Evolutionary conservation across 1,140 invertebrate species (phyloP).

Genomic region (Heliconius nattereri): DNA sequence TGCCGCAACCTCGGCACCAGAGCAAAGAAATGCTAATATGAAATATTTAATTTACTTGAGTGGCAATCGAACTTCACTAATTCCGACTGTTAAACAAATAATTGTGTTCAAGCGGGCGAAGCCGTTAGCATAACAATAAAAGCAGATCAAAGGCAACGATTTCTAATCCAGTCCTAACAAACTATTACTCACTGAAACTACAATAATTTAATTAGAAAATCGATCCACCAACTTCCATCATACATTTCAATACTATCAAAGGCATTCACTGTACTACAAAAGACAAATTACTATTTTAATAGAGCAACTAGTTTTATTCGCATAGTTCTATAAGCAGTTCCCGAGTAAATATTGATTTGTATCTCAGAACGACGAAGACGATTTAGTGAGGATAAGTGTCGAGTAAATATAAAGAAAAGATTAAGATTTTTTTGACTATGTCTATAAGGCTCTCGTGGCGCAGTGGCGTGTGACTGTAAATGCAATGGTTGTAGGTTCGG

Average conservation of each 20-base stretch:
- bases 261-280: background rate
- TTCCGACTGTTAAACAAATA: no score
- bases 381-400: background rate
- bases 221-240: background rate
- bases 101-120: no score
- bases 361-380: background rate
- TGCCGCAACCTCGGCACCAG: no score
- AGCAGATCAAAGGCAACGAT: no score
- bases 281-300: background rate
- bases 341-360: background rate
- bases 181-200: background rate
- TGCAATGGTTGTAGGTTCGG: no score
- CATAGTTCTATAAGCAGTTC: background rate
- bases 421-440: background rate
- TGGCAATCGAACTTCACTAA: no score
- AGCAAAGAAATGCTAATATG: no score
- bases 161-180: no score
- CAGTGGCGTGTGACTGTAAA: no score
- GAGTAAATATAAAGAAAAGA: background rate
- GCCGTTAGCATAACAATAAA: no score
- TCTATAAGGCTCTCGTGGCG: background rate
- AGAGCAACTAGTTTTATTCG: background rate
- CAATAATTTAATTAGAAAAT: background rate
- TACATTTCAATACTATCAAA: background rate
- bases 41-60: no score